Evolutionary conservation across 2,113 vertebrate species (phyloP), one percentile per base, ranked within the genome.

Genomic region (Baryphthengus martii): DNA sequence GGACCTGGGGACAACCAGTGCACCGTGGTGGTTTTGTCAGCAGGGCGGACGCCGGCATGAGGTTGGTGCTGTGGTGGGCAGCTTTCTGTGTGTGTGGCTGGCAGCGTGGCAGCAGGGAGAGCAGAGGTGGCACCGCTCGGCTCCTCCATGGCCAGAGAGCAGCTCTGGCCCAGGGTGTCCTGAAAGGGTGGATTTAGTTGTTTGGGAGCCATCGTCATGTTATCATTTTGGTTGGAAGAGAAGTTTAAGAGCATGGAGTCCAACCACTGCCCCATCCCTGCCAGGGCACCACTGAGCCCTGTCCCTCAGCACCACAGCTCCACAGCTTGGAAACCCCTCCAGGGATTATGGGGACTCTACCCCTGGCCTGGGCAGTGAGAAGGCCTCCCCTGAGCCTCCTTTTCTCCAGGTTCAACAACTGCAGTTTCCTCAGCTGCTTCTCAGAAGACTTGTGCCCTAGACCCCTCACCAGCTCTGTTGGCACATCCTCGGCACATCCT

Each of bases 1-100:
- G 85, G 56, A 50, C 58, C 0, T 0, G n/a, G 88, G 85, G 47
- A 49, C 42, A 39, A 25, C 35, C 40, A 6, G 59, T 2, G 2
- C n/a, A n/a, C n/a, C n/a, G n/a, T 0, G 2, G 62, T 6, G 72
- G 7, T 2, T 40, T 26, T 59, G 65, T 3, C 47, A 6, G 55
- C 1, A 0, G 8, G 9, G 16, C 1, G 17, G 66, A 2, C 0
- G 0, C 37, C 11, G 59, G 31, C 24, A 1, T 0, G 18, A 17
- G 31, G 53, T 0, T 10, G 10, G 6, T 0, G 5, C 3, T 2
- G 31, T 7, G 65, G 45, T 8, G 66, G 42, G 25, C 73, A 44
- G 6, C 25, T 47, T 71, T 50, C 52, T 77, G 39, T 1, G 3
- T 3, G 17, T 10, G 6, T 15, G 75, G 45, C 50, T 39, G 28